phyloP scores from a whole-genome alignment of 2,888 invertebrate species.

The Folsomia manolachei region DNA sequence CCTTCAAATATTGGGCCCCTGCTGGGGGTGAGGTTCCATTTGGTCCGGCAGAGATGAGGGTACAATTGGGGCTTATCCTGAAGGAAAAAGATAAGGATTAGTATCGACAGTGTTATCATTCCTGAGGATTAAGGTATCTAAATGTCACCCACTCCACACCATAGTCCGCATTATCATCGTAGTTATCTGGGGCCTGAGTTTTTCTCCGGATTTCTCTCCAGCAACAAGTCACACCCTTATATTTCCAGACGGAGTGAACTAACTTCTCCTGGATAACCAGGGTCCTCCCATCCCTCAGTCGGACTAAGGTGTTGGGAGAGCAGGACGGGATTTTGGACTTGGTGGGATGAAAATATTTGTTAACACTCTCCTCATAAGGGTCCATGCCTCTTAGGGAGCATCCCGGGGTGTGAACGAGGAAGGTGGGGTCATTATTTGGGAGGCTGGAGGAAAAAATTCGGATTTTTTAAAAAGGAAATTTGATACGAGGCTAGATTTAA shows the following conservation, averaged over 20 bases:
- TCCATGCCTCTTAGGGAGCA: constrained; percentile 46
- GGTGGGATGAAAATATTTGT: constrained; percentile 33
- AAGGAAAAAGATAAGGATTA: too few species aligned
- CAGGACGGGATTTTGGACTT: constrained; percentile 26
- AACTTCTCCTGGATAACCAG: constrained; percentile 13
- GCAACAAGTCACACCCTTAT: constrained; percentile 38
- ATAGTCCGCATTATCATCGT: constrained; percentile 46
- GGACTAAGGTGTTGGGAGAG: constrained; percentile 12
- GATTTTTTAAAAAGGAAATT: not conserved
- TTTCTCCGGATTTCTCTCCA: constrained; percentile 37
- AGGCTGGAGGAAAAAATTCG: too few species aligned
- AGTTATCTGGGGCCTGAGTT: constrained; percentile 36
- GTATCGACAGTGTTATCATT: not conserved
- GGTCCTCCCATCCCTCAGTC: not conserved
- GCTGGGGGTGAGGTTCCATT: not conserved
- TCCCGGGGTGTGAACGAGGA: constrained; percentile 36
- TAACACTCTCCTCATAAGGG: constrained; percentile 39
- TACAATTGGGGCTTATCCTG: too few species aligned
- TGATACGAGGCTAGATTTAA: not conserved
- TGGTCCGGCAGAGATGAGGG: constrained; percentile 29
- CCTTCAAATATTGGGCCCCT: constrained; percentile 33
- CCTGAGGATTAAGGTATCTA: not conserved
- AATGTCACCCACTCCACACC: constrained; percentile 28
- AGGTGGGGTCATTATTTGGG: constrained; percentile 16
- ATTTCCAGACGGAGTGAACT: constrained; percentile 36